These are phyloP conservation scores for Bellardia pandia DNA, from an alignment of 2,888 invertebrate species.

Conservation along the genomic window DNA sequence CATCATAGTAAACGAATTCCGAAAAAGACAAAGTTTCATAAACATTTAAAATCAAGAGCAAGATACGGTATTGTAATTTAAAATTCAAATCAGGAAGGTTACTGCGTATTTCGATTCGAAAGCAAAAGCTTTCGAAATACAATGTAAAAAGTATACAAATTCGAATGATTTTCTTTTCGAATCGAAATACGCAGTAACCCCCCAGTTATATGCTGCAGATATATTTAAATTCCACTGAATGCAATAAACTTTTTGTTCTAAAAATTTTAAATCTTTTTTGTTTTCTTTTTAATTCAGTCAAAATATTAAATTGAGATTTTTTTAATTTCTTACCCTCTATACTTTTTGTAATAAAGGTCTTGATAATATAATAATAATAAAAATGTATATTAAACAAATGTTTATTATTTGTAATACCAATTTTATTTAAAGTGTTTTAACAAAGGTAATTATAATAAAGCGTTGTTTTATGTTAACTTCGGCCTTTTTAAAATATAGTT, in stretches of 20 bases:
- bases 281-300: not conserved
- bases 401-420: too few relatives aligned
- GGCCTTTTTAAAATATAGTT: too few relatives aligned
- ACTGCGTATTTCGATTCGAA: too few relatives aligned
- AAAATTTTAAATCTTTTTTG: slow-evolving; percentile 42
- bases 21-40: slow-evolving; percentile 46
- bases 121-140: too few relatives aligned
- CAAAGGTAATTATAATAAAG: not conserved
- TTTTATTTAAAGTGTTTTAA: not conserved
- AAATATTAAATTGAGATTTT: not conserved
- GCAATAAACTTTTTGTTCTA: slow-evolving; percentile 17
- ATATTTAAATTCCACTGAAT: slow-evolving; percentile 15
- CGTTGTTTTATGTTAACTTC: not conserved
- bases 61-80: slow-evolving; percentile 9
- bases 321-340: slow-evolving; percentile 22
- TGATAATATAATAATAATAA: slow-evolving; percentile 61
- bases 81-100: not conserved
- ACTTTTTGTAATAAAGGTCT: slow-evolving; percentile 54
- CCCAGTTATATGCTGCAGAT: not conserved
- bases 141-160: too few relatives aligned
- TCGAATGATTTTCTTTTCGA: too few relatives aligned
- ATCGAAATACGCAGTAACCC: too few relatives aligned
- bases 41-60: slow-evolving; percentile 29
- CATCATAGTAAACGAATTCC: not conserved
- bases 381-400: not conserved